Evolutionary conservation across 2,888 invertebrate species (phyloP).

Genomic region (Eupithecia centaureata): DNA sequence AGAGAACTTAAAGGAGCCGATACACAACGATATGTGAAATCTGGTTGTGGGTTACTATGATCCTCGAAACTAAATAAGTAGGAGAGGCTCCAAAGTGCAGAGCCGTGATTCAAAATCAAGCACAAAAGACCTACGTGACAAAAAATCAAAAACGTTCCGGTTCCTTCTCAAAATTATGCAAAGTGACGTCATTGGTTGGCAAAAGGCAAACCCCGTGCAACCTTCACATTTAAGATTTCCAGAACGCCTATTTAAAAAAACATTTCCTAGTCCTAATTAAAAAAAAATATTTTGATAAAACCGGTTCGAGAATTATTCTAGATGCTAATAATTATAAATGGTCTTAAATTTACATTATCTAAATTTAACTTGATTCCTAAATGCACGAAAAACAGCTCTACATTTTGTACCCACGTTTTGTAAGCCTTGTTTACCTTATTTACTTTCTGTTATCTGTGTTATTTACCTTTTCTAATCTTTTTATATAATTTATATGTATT

Average conservation of each 20-base stretch:
- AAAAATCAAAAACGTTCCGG: neutral
- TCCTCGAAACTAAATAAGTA: neutral
- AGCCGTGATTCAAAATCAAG: neutral
- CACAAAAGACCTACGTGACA: neutral
- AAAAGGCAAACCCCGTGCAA: neutral
- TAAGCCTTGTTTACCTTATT: neutral
- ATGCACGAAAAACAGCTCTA: neutral
- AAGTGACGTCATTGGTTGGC: neutral
- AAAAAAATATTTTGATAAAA: conserved; percentile 1
- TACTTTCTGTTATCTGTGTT: neutral
- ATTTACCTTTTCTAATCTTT: neutral
- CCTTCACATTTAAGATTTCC: conserved; percentile 17
- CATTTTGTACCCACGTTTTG: neutral
- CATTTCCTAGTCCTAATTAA: conserved; percentile 15
- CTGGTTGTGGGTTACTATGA: neutral
- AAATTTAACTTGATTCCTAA: neutral
- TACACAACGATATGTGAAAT: neutral
- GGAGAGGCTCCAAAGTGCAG: neutral
- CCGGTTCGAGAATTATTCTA: conserved; percentile 1
- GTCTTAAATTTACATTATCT: neutral
- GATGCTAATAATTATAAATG: neutral
- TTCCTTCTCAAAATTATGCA: neutral
- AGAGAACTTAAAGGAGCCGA: neutral
- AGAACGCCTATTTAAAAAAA: conserved; percentile 13
- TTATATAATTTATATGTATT: neutral